Base-by-base conservation (phyloP, 2,113 vertebrate species). In the Aythya baeri region DNA sequence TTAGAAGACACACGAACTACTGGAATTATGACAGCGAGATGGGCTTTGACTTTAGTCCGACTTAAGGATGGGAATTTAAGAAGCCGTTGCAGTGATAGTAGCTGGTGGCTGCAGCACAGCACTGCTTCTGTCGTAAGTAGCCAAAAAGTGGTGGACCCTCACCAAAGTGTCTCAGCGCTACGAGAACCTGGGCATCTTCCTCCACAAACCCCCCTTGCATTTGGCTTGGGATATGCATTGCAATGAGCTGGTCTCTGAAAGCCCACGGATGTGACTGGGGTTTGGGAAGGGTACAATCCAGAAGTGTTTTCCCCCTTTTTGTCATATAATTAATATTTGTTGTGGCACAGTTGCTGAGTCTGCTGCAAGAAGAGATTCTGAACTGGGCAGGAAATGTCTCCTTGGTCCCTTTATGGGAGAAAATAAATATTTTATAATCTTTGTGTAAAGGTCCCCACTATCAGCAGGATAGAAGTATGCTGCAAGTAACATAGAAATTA, bases 11-110 rank as follows among this genome's bases (percentile, higher is more conserved):
- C 44, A 76, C 81, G 89, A 86, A 91, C 76, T 85, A 31, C 83
- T 84, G 77, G 96, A 95, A 94, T 95, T 97, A 92, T 67, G 85
- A 93, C 91, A 94, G 95, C 1, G 38, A 93, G 95, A 84, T 84
- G 66, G 65, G 90, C 72, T 97, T 71, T 54, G 44, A 38, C 61
- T 65, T 68, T 55, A 92, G 75, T 9, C 78, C 0, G 20, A 77
- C 81, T 89, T 87, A 89, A 55, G 83, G 68, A 55, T 0, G 3
- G 85, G 79, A 77, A 92, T 38, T 23, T 62, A 34, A 75, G 83
- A 14, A 92, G 57, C 67, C 0, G 0, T 3, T 27, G 46, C 55
- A 14, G 46, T 0, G 1, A 23, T 2, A 49, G 49, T 8, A 0
- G 49, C 23, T 31, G 73, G 41, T 0, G 4, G 41, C 59, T 1